phyloP scores from a whole-genome alignment of 2,113 vertebrate genomes.

The Pituophis catenifer region DNA sequence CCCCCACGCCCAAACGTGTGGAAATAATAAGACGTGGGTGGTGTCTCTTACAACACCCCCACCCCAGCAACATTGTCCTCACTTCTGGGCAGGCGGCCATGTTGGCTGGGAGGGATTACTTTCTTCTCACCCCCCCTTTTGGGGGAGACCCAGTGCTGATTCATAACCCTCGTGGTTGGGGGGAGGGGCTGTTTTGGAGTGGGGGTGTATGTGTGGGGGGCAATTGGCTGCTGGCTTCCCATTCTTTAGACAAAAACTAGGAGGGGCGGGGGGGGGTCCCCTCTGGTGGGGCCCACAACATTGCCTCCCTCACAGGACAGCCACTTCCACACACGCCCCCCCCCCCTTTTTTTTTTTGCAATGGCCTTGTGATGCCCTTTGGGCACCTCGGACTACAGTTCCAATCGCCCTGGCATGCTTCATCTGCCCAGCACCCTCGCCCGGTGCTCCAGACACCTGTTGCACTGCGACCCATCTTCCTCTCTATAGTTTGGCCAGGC shows the following conservation, averaged over 20 bases:
- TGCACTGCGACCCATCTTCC: background rate
- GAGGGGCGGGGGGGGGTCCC: background rate
- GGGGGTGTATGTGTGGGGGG: background rate
- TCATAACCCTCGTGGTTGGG: background rate
- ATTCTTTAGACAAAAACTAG: background rate
- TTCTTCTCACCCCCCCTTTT: conserved; percentile 34
- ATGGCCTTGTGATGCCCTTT: background rate
- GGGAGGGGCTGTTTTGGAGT: background rate
- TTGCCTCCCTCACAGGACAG: background rate
- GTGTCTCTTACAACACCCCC: background rate
- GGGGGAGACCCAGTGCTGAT: background rate
- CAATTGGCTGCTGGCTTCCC: background rate
- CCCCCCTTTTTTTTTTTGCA: too few species aligned
- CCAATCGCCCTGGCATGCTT: background rate
- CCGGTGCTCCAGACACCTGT: background rate
- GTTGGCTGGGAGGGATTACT: conserved; percentile 70
- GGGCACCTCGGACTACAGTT: background rate
- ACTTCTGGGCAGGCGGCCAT: conserved; percentile 70
- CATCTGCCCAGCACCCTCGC: background rate
- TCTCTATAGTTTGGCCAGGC: background rate
- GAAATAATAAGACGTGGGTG: background rate
- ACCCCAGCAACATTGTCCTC: background rate
- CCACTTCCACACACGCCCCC: too few species aligned
- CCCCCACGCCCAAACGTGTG: background rate
- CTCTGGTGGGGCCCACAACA: background rate